A percentile compares a stretch with the other conserved stretches of the same genome.
Conservation (phyloP, 2,113 vertebrate genomes). For the Leptobrachium leishanense region DNA sequence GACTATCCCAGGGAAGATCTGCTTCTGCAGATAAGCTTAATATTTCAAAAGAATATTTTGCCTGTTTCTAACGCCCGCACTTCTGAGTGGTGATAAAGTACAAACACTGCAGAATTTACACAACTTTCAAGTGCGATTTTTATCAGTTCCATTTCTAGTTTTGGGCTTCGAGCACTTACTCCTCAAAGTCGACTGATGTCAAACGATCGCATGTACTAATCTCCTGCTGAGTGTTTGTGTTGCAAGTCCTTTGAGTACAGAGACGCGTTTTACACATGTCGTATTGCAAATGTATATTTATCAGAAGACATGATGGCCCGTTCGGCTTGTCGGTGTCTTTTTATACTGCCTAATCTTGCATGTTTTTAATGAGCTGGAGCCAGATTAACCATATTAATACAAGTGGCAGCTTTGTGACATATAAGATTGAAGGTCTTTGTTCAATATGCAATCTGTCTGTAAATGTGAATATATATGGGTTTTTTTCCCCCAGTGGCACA, state of each 20-base stretch:
- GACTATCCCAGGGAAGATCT: slow-evolving; percentile 18
- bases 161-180: slow-evolving; percentile 1
- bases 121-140: slow-evolving; percentile 28
- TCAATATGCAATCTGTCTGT: too few species aligned
- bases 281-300: not conserved
- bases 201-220: slow-evolving; percentile 17
- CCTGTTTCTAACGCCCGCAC: slow-evolving; percentile 20
- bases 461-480: too few species aligned
- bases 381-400: too few species aligned
- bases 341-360: too few species aligned
- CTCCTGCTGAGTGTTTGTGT: slow-evolving; percentile 19
- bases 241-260: slow-evolving; percentile 6
- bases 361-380: too few species aligned
- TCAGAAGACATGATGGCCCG: not conserved
- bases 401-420: too few species aligned
- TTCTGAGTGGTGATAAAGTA: slow-evolving; percentile 20
- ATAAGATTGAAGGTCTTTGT: too few species aligned
- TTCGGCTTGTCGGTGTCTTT: too few species aligned
- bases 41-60: slow-evolving; percentile 33
- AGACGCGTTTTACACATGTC: not conserved
- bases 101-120: slow-evolving; percentile 14
- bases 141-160: slow-evolving; percentile 25
- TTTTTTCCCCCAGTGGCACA: too few species aligned
- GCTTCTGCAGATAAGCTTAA: slow-evolving; percentile 36
- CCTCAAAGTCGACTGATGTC: slow-evolving; percentile 13